Percentiles rank a stretch among this genome's conserved stretches.
Conservation (phyloP, 2,113 vertebrate genomes). For the Osmerus eperlanus region DNA sequence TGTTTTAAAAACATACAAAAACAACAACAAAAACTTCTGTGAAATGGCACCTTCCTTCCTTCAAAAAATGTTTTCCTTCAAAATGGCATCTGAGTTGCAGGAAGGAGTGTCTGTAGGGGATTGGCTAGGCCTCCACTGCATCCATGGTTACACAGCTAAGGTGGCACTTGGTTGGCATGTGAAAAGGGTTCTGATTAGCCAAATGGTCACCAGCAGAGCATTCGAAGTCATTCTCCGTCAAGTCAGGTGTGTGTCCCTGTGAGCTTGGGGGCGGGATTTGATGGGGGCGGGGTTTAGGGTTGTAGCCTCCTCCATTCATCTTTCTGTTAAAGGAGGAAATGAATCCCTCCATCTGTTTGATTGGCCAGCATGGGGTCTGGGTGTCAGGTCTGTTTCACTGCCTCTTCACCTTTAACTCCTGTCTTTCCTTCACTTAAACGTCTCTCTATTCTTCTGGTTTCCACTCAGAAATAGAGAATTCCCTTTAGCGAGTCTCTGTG, state of each 20-base stretch:
- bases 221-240: neutral
- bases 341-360: neutral
- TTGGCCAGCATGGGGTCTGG: conserved; percentile 11
- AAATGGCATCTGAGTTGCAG: too few relatives aligned
- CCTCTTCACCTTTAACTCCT: neutral
- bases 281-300: conserved; percentile 14
- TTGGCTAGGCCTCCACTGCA: too few relatives aligned
- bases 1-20: too few relatives aligned
- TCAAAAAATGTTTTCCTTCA: too few relatives aligned
- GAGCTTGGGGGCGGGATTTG: conserved; percentile 54
- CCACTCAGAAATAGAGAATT: conserved; percentile 81
- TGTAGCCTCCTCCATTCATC: neutral
- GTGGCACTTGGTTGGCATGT: conserved; percentile 4
- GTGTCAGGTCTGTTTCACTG: too few relatives aligned
- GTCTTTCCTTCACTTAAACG: conserved; percentile 55
- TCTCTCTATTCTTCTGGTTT: conserved; percentile 52
- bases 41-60: too few relatives aligned
- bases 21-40: conserved; percentile 15
- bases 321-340: neutral
- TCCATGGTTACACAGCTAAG: too few relatives aligned
- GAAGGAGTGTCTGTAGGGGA: too few relatives aligned
- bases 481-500: conserved; percentile 64
- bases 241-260: conserved; percentile 35
- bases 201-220: neutral
- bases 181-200: neutral